These are phyloP conservation scores for Mastomys natalensis DNA, from an alignment of 2,113 vertebrate species.

Conservation along the genomic window DNA sequence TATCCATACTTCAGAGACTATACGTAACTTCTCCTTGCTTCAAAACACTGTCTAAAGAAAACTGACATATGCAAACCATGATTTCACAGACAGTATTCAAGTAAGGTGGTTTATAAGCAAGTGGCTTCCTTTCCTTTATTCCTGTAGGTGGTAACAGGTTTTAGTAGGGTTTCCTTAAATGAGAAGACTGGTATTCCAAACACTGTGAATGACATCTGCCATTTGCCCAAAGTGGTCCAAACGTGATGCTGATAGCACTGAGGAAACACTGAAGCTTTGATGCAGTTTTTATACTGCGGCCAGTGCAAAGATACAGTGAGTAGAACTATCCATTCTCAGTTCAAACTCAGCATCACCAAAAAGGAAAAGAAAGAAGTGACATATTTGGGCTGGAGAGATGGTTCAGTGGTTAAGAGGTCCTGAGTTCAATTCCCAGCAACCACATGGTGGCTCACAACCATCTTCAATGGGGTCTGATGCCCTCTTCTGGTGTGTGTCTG, in stretches of 20 bases:
- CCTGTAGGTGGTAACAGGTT: background rate
- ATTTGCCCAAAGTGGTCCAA: background rate
- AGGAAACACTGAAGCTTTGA: conserved; percentile 8
- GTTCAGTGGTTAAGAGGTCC: too few species aligned
- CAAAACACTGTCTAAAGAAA: conserved; percentile 33
- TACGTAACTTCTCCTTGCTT: conserved; percentile 29
- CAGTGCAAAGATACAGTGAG: background rate
- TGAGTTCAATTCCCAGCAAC: too few species aligned
- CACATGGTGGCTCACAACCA: too few species aligned
- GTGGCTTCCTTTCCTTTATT: background rate
- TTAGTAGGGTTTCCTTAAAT: background rate
- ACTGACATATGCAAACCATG: background rate
- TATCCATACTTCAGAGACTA: background rate
- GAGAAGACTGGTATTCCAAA: background rate
- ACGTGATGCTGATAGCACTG: background rate
- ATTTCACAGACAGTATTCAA: background rate
- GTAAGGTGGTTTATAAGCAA: background rate
- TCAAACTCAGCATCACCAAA: background rate
- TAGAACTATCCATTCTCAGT: background rate
- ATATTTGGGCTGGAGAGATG: background rate
- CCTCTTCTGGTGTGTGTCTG: too few species aligned
- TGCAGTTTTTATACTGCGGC: background rate
- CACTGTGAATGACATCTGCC: background rate
- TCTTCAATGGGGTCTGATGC: too few species aligned
- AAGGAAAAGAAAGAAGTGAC: background rate